Evolutionary conservation across 2,888 invertebrate species (phyloP).

Genomic region (Callinectes sapidus): DNA sequence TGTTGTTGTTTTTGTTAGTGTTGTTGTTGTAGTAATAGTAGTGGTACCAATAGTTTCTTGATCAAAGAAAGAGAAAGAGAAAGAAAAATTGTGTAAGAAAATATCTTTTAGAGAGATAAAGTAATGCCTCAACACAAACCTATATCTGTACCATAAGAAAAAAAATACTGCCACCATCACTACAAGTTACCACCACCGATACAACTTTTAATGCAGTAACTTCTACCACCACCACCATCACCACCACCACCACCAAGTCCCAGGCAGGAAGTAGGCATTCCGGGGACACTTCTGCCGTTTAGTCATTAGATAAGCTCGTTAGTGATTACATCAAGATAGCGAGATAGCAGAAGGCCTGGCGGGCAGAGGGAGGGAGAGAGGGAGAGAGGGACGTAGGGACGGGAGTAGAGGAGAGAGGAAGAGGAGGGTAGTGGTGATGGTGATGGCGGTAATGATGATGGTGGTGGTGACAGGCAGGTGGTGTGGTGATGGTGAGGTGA

Average conservation of each 20-base stretch:
- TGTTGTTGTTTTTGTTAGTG: background rate
- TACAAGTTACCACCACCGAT: background rate
- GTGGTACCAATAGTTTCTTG: background rate
- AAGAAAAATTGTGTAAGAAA: no score
- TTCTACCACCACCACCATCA: background rate
- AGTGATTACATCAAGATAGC: constrained; percentile 56
- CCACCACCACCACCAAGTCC: constrained; percentile 3
- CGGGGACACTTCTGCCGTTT: constrained; percentile 46
- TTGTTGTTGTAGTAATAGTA: constrained; percentile 4
- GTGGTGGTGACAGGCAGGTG: background rate
- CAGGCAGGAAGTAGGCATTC: constrained; percentile 49
- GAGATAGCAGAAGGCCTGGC: constrained; percentile 29
- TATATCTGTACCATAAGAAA: no score
- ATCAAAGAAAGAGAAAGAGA: no score
- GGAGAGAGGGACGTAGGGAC: constrained; percentile 22
- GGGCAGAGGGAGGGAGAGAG: constrained; percentile 29
- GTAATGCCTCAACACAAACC: no score
- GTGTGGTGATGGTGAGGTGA: background rate
- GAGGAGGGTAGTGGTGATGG: background rate
- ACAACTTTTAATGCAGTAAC: background rate
- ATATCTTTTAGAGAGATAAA: no score
- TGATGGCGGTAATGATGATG: background rate
- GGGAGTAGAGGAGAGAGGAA: background rate
- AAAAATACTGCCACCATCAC: background rate
- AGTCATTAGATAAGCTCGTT: constrained; percentile 63